Evolutionary conservation across 2,888 invertebrate genomes (phyloP).

Genomic region (Pristionchus exspectatus): DNA sequence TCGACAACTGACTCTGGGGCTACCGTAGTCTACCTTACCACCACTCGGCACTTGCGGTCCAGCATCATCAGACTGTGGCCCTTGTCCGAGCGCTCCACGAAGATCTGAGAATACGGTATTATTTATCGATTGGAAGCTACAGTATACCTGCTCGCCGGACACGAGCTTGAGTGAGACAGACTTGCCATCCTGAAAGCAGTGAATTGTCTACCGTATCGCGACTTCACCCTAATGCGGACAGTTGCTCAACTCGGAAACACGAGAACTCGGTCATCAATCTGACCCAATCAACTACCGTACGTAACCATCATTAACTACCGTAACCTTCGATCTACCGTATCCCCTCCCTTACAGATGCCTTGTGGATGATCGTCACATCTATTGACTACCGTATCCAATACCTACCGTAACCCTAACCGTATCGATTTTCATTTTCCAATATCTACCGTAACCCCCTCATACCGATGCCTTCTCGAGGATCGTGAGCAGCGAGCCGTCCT

Average conservation of each 20-base stretch:
- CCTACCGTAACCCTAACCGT: neutral
- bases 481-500: neutral
- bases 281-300: too few relatives aligned
- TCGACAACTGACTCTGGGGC: neutral
- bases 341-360: too few relatives aligned
- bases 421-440: too few relatives aligned
- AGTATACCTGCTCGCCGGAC: neutral
- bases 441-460: neutral
- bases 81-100: slow-evolving; percentile 18
- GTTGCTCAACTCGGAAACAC: too few relatives aligned
- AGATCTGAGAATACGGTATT: slow-evolving; percentile 3
- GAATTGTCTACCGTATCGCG: too few relatives aligned
- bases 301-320: too few relatives aligned
- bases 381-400: too few relatives aligned
- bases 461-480: slow-evolving; percentile 30
- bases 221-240: too few relatives aligned
- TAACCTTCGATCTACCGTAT: neutral
- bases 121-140: neutral
- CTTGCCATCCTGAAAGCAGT: slow-evolving; percentile 13
- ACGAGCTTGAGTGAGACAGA: neutral
- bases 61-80: slow-evolving; percentile 40
- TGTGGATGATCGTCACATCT: too few relatives aligned
- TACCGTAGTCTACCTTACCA: neutral
- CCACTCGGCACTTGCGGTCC: neutral
- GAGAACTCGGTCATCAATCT: too few relatives aligned